Evolutionary conservation across 1,140 invertebrate species (phyloP), one percentile per base, ranked within the genome.

Genomic region (Hypsibius dujardini): DNA sequence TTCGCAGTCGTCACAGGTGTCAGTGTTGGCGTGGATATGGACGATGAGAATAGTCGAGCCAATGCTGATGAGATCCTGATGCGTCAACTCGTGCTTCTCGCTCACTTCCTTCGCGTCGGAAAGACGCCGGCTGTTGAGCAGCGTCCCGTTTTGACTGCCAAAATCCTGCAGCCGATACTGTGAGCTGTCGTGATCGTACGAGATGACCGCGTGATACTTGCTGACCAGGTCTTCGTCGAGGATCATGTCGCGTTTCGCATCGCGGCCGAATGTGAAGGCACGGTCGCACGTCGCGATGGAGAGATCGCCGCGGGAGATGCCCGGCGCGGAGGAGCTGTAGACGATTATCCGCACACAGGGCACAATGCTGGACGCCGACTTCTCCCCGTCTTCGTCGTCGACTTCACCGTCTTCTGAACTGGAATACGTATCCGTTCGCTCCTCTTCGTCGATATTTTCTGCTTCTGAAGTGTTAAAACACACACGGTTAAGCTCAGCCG

Each of bases 111-210:
- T 87, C 1, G 85, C 83, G 47, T 77, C 82, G 0, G 88, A 87
- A 74, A 95, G 82, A 72, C 88, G 82, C 47, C 82, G 83, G 0
- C 87, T 87, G 80, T 95, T 91, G 1, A 94, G 76, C 71, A 86
- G 84, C 0, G 90, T 93, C 1, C 91, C 92, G 79, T 92, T 93
- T 76, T 88, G 84, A 47, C 90, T 93, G 3, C 89, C 90, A 69
- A 88, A 76, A 79, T 94, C 91, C n/a, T 84, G 82, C 0, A 89
- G 83, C 69, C 84, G 80, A 77, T 91, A 94, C 1, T 80, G 77
- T 15, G 80, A 80, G 2, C 73, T 69, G 1, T 75, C 71, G 45
- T 74, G 47, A 73, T 79, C 73, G 75, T 77, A 83, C 15, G 67
- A 73, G 45, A 83, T 77, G 76, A 85, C 85, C 15, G 90, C 84